phyloP scores from a whole-genome alignment of 2,888 invertebrate species.

The Prosopocoilus inquinatus region DNA sequence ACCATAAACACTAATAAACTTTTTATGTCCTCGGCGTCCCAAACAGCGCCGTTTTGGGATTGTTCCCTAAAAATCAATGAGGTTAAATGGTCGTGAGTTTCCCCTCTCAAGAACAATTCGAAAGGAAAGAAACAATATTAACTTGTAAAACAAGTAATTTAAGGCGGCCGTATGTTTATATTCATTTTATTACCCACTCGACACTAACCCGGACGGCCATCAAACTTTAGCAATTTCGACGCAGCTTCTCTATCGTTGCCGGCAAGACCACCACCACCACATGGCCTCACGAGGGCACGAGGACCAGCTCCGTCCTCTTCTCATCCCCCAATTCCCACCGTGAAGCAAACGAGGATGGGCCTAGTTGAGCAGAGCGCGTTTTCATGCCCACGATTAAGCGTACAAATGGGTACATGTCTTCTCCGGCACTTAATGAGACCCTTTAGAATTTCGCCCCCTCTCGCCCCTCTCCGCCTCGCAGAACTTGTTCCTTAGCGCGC shows the following conservation, averaged over 20 bases:
- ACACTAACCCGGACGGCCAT: conserved; percentile 23
- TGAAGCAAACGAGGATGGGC: conserved; percentile 13
- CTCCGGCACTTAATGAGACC: conserved; percentile 22
- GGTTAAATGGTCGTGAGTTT: too few relatives aligned
- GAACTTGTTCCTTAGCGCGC: not conserved
- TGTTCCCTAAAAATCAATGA: too few relatives aligned
- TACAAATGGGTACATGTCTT: conserved; percentile 26
- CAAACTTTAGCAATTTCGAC: conserved; percentile 28
- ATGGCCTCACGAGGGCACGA: conserved; percentile 11
- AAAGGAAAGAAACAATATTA: conserved; percentile 11
- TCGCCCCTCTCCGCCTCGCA: conserved; percentile 18
- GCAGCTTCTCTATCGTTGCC: conserved; percentile 21
- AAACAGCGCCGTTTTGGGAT: too few relatives aligned
- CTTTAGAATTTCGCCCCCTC: conserved; percentile 20
- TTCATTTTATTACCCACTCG: conserved; percentile 26
- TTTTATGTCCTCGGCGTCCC: too few relatives aligned
- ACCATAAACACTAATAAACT: too few relatives aligned
- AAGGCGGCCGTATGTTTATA: conserved; percentile 22
- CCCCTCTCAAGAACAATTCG: too few relatives aligned
- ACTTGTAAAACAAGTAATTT: conserved; percentile 12
- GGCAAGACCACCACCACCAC: conserved; percentile 14
- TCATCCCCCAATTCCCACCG: conserved; percentile 5
- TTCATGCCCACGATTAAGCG: conserved; percentile 18
- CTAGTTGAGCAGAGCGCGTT: conserved; percentile 7
- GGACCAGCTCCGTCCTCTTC: conserved; percentile 10